A percentile compares a stretch with the other conserved stretches of the same genome.
Evolutionary conservation across 2,888 invertebrate genomes (phyloP).

Genomic region (Chironomus tentans): DNA sequence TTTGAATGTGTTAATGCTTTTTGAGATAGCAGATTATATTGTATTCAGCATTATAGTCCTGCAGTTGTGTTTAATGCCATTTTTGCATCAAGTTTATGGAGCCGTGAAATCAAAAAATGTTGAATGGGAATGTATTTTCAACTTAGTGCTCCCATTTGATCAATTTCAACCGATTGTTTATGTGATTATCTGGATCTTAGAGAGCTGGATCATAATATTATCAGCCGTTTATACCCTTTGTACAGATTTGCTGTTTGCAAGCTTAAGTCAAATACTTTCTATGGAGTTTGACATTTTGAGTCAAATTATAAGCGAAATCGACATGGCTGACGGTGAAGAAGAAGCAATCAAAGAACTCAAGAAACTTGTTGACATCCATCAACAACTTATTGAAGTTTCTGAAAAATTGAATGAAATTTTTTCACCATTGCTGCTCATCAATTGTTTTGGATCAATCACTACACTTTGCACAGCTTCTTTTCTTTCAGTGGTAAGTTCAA

Average conservation of each 20-base stretch:
- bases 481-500: background rate
- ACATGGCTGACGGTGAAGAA: background rate
- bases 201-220: background rate
- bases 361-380: background rate
- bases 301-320: background rate
- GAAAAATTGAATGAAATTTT: background rate
- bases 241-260: background rate
- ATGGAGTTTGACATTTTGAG: background rate
- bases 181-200: background rate
- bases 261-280: background rate
- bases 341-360: background rate
- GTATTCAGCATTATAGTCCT: background rate
- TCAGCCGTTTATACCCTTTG: too few relatives aligned
- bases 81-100: background rate
- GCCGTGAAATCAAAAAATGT: background rate
- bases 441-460: background rate
- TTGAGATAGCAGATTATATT: background rate
- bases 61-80: background rate
- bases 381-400: background rate
- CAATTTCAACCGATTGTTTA: background rate
- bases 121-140: background rate
- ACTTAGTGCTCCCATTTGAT: background rate
- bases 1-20: background rate
- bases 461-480: background rate
- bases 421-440: background rate